phyloP scores from a whole-genome alignment of 2,113 vertebrate species.

The Nestor notabilis region DNA sequence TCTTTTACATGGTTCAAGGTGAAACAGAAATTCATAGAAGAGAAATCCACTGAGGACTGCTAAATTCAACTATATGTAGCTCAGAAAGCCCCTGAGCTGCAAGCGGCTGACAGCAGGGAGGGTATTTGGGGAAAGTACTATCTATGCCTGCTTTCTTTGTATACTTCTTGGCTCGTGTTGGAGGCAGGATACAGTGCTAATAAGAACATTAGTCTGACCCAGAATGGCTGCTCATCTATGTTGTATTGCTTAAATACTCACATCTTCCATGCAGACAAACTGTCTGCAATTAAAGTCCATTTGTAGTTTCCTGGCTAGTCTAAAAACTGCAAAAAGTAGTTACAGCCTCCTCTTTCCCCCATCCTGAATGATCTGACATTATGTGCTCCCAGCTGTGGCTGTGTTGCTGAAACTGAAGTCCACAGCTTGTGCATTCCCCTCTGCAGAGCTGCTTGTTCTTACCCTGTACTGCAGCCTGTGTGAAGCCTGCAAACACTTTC shows the following conservation, averaged over 20 bases:
- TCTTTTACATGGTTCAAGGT: background rate
- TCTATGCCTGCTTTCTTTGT: background rate
- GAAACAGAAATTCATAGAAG: background rate
- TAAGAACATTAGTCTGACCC: background rate
- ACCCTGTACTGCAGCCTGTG: background rate
- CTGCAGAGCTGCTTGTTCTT: background rate
- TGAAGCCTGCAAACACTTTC: background rate
- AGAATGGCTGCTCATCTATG: background rate
- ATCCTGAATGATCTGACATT: background rate
- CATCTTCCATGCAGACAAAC: slow-evolving; percentile 12
- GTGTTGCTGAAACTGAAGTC: background rate
- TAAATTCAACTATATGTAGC: background rate
- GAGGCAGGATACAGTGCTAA: background rate
- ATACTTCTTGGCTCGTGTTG: background rate
- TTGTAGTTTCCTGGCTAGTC: background rate
- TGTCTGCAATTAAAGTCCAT: background rate
- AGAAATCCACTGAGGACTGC: background rate
- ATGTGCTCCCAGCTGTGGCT: background rate
- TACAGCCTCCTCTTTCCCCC: background rate
- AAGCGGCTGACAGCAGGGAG: background rate
- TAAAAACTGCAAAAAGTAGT: background rate
- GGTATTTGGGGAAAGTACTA: background rate
- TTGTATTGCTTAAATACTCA: background rate
- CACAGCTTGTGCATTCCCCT: background rate
- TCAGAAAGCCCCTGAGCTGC: background rate